Percentiles rank a stretch among this genome's conserved stretches.
Evolutionary conservation across 2,888 invertebrate genomes (phyloP).

Genomic region (Schizotus pectinicornis): DNA sequence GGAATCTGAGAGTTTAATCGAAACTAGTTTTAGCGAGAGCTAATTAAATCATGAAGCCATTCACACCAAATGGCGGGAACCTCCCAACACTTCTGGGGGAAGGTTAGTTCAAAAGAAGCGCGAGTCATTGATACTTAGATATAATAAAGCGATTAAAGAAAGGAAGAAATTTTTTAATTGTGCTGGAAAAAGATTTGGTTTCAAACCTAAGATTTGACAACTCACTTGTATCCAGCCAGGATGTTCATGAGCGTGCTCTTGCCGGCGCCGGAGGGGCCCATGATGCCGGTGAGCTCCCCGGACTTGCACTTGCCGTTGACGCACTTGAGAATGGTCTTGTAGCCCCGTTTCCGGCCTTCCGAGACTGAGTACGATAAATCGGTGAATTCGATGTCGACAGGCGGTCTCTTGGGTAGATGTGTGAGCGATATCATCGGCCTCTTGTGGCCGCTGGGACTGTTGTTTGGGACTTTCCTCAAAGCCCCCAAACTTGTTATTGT

Average conservation of each 20-base stretch:
- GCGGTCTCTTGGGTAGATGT: constrained; percentile 83
- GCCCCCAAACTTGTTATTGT: constrained; percentile 53
- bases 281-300: constrained; percentile 93
- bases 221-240: constrained; percentile 88
- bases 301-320: constrained; percentile 88
- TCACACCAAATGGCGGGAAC: too few species aligned
- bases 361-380: constrained; percentile 89
- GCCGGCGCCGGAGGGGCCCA: constrained; percentile 90
- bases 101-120: too few species aligned
- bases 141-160: too few species aligned
- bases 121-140: too few species aligned
- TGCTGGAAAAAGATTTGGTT: too few species aligned
- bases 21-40: too few species aligned
- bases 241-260: constrained; percentile 89
- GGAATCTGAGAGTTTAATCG: neutral
- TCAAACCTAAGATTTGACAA: too few species aligned
- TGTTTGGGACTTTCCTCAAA: constrained; percentile 74
- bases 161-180: too few species aligned
- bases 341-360: constrained; percentile 79
- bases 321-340: constrained; percentile 77
- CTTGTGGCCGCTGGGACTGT: constrained; percentile 72
- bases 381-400: constrained; percentile 89
- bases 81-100: too few species aligned
- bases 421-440: constrained; percentile 78
- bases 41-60: too few species aligned